phyloP scores from a whole-genome alignment of 1,140 invertebrate genomes.

The Bombus pascuorum region DNA sequence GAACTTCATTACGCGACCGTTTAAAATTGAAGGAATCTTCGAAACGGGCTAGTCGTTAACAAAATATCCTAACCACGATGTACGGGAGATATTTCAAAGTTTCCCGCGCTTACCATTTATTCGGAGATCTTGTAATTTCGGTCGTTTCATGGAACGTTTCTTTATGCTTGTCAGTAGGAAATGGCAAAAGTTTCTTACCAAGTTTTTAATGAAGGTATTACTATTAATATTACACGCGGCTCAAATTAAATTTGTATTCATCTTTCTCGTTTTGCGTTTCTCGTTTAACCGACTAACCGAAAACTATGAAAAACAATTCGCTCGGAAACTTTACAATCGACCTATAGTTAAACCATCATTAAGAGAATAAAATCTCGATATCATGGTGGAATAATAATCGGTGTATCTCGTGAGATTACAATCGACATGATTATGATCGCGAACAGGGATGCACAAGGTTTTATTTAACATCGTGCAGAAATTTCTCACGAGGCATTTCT shows the following conservation, averaged over 20 bases:
- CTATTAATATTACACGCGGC: background rate
- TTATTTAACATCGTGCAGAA: background rate
- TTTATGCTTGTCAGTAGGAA: background rate
- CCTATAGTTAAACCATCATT: too few species aligned
- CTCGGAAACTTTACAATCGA: too few species aligned
- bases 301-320: background rate
- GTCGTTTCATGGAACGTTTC: background rate
- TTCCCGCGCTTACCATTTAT: background rate
- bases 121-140: background rate
- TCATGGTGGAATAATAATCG: background rate
- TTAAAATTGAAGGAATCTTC: background rate
- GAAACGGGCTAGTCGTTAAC: background rate
- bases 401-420: background rate
- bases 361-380: too few species aligned
- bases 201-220: background rate
- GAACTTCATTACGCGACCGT: background rate
- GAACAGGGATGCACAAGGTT: background rate
- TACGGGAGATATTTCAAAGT: slow-evolving; percentile 14
- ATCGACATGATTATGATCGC: background rate
- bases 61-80: background rate
- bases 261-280: background rate
- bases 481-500: slow-evolving; percentile 2
- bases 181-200: background rate
- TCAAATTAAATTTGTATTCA: background rate
- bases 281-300: background rate